phyloP scores from a whole-genome alignment of 2,888 invertebrate genomes.

The Mimumesa dahlbomi region DNA sequence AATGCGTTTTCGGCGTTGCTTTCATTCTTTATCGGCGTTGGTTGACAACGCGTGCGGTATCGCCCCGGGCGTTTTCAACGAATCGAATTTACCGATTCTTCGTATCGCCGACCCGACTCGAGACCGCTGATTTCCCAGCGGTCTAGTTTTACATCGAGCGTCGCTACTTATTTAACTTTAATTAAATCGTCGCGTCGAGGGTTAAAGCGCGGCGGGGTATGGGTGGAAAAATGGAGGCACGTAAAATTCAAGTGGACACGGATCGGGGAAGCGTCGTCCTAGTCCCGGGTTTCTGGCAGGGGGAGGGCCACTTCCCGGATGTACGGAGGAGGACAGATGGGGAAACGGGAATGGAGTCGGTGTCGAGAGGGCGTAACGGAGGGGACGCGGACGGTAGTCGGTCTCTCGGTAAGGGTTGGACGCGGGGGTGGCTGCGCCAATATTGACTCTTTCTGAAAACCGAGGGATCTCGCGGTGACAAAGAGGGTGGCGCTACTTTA shows the following conservation, averaged over 20 bases:
- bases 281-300: conserved; percentile 21
- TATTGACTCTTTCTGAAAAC: conserved; percentile 77
- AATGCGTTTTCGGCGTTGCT: conserved; percentile 42
- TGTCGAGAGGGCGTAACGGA: conserved; percentile 62
- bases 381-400: conserved; percentile 40
- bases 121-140: background rate
- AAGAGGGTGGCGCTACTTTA: conserved; percentile 71
- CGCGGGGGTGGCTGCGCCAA: conserved; percentile 77
- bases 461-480: conserved; percentile 63
- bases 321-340: conserved; percentile 58
- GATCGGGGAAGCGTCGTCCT: conserved; percentile 6
- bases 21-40: conserved; percentile 65
- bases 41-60: conserved; percentile 44
- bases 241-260: conserved; percentile 42
- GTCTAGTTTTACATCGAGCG: too few species aligned
- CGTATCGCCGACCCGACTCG: conserved; percentile 2
- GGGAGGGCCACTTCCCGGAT: conserved; percentile 59
- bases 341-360: conserved; percentile 46
- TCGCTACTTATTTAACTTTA: conserved; percentile 39
- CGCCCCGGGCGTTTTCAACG: conserved; percentile 52
- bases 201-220: too few species aligned
- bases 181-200: conserved; percentile 40
- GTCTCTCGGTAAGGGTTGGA: conserved; percentile 58
- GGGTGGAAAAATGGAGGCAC: conserved; percentile 44
- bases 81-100: conserved; percentile 43